phyloP scores from a whole-genome alignment of 2,797 vertebrate genomes.

The Aldrovandia affinis region DNA sequence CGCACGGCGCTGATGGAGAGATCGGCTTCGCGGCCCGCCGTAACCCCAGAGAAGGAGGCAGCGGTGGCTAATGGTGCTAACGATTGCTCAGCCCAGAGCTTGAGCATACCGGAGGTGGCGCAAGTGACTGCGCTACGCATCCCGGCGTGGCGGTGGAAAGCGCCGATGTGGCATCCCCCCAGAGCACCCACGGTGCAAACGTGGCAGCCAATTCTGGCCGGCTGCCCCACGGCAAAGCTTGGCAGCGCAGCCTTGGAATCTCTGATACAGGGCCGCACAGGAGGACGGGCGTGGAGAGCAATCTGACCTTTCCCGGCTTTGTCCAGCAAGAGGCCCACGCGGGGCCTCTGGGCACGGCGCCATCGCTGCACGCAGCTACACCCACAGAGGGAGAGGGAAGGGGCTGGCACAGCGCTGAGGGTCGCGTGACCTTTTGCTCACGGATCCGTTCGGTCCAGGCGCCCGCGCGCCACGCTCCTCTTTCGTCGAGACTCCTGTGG shows the following conservation, averaged over 20 bases:
- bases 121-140: not conserved
- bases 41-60: not conserved
- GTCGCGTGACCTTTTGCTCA: not conserved
- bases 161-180: not conserved
- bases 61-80: not conserved
- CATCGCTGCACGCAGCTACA: not conserved
- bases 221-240: not conserved
- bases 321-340: not conserved
- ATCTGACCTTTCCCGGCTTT: not conserved
- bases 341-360: not conserved
- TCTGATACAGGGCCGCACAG: not conserved
- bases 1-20: not conserved
- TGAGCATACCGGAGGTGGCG: not conserved
- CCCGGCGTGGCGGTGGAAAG: not conserved
- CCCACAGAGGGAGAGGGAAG: not conserved
- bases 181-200: not conserved
- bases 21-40: not conserved
- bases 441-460: not conserved
- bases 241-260: not conserved
- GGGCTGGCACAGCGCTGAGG: not conserved
- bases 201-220: not conserved
- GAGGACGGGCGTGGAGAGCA: not conserved
- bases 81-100: not conserved
- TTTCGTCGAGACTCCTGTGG: not conserved
- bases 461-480: not conserved